Percentiles rank a stretch among this genome's conserved stretches.
Evolutionary conservation across 2,113 vertebrate species (phyloP).

Genomic region (Rhadina sibilatrix): DNA sequence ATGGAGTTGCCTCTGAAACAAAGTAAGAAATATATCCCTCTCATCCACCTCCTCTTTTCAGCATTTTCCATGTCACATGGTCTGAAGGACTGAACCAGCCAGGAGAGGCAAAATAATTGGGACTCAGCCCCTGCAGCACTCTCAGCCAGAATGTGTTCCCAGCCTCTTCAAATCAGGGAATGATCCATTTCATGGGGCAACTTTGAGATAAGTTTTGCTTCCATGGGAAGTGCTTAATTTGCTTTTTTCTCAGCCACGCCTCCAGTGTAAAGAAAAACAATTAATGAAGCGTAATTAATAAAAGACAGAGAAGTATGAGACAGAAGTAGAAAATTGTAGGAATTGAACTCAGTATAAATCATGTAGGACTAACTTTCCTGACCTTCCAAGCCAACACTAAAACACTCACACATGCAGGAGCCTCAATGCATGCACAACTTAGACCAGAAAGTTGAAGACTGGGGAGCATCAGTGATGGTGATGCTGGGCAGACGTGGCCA

Average conservation of each 20-base stretch:
- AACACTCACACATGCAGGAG: not conserved
- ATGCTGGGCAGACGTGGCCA: not conserved
- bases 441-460: not conserved
- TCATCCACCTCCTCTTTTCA: constrained; percentile 11
- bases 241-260: not conserved
- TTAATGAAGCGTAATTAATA: not conserved
- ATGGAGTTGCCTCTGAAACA: not conserved
- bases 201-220: not conserved
- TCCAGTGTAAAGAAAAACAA: not conserved
- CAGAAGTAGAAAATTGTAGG: not conserved
- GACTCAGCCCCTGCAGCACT: not conserved
- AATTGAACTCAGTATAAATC: not conserved
- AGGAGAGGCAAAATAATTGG: not conserved
- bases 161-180: not conserved
- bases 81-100: not conserved
- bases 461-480: not conserved
- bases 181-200: not conserved
- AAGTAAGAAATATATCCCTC: not conserved
- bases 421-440: not conserved
- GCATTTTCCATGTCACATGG: not conserved
- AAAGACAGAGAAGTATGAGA: not conserved
- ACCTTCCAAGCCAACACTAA: not conserved
- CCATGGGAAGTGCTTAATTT: not conserved
- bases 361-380: not conserved
- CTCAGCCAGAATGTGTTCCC: not conserved